phyloP scores from a whole-genome alignment of 2,113 vertebrate genomes.

The Scalopus aquaticus region DNA sequence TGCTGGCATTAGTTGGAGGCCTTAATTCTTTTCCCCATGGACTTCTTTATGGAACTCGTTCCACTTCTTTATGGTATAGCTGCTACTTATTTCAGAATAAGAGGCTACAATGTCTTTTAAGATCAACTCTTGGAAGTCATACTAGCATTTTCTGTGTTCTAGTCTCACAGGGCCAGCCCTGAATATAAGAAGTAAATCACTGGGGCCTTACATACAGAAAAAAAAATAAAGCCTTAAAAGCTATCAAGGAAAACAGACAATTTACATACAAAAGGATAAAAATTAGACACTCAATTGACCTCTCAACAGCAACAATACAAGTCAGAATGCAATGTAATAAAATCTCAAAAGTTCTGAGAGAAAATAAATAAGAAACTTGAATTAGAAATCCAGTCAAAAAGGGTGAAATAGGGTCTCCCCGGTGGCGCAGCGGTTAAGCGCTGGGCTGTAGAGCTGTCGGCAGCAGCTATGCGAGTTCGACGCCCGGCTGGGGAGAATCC shows the following conservation, averaged over 20 bases:
- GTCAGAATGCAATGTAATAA: not conserved
- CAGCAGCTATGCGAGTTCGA: too few species aligned
- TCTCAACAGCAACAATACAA: not conserved
- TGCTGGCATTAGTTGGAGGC: not conserved
- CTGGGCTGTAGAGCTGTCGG: too few species aligned
- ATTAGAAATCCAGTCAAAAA: constrained; percentile 22
- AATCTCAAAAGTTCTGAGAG: not conserved
- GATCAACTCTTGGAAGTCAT: not conserved
- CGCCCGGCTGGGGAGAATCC: too few species aligned
- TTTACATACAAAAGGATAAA: not conserved
- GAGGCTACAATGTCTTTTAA: not conserved
- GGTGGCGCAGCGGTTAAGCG: too few species aligned
- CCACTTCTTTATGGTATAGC: not conserved
- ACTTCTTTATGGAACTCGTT: not conserved
- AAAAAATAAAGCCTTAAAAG: not conserved
- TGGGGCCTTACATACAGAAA: not conserved
- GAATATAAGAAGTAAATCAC: not conserved
- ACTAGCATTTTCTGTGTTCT: not conserved
- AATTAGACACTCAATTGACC: not conserved
- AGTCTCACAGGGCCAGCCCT: not conserved
- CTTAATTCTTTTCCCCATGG: not conserved
- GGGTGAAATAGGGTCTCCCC: too few species aligned
- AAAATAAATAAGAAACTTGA: not conserved
- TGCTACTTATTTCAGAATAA: not conserved
- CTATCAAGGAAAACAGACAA: not conserved